These are phyloP conservation scores for Pocillopora verrucosa DNA, from an alignment of 64 coral and sea anemone species.

Conservation along the genomic window DNA sequence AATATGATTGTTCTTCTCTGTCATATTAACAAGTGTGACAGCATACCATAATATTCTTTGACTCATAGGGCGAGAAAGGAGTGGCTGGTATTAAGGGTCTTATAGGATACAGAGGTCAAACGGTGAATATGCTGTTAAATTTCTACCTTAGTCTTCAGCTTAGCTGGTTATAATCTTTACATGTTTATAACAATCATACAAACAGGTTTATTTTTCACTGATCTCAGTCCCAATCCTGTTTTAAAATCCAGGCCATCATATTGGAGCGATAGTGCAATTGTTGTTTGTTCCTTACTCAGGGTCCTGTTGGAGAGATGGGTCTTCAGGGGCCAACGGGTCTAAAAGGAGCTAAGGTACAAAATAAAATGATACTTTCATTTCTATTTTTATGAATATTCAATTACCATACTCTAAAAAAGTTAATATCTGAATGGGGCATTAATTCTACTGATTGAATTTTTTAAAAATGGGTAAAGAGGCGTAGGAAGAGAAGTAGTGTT, in stretches of 20 bases:
- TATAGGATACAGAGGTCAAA: slow-evolving; percentile 3
- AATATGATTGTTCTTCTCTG: too few species aligned
- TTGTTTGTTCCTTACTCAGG: not conserved
- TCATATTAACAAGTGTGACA: too few species aligned
- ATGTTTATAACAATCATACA: too few species aligned
- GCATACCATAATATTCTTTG: too few species aligned
- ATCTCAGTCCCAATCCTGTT: not conserved
- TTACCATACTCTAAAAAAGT: too few species aligned
- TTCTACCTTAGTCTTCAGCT: not conserved
- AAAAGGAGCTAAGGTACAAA: not conserved
- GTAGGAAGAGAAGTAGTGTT: too few species aligned
- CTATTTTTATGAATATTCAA: not conserved
- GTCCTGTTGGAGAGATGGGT: slow-evolving; percentile 4
- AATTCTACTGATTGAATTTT: too few species aligned
- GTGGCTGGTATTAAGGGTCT: slow-evolving; percentile 12
- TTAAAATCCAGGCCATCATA: not conserved
- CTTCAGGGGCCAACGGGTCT: not conserved
- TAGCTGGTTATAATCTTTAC: not conserved
- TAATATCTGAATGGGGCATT: too few species aligned
- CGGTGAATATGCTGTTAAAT: not conserved
- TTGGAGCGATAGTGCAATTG: not conserved
- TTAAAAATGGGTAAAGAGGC: too few species aligned
- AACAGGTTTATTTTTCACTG: too few species aligned
- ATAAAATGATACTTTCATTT: not conserved
- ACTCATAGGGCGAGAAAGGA: slow-evolving; percentile 29